Percentiles rank a stretch among this genome's conserved stretches.
Evolutionary conservation across 2,888 invertebrate species (phyloP).

Genomic region (Brenthis daphne): DNA sequence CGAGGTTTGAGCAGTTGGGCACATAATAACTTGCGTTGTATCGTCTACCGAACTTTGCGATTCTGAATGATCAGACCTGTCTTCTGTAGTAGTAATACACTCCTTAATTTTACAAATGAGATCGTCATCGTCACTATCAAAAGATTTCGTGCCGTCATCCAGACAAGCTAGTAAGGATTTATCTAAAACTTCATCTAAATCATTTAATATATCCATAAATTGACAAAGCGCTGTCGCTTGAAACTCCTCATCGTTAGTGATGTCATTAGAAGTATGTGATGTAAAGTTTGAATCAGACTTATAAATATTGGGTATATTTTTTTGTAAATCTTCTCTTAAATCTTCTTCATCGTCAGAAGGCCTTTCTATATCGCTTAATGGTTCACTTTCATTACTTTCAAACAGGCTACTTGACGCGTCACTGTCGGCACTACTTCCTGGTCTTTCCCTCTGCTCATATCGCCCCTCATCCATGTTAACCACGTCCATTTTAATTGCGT

Average conservation of each 20-base stretch:
- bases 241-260: slow-evolving; percentile 75
- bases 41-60: slow-evolving; percentile 66
- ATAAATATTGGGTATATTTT: slow-evolving; percentile 74
- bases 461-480: slow-evolving; percentile 69
- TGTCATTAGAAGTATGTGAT: slow-evolving; percentile 67
- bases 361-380: slow-evolving; percentile 61
- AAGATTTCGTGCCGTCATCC: slow-evolving; percentile 62
- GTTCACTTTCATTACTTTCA: slow-evolving; percentile 60
- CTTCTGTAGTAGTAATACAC: slow-evolving; percentile 58
- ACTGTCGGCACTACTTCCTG: slow-evolving; percentile 65
- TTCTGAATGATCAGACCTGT: slow-evolving; percentile 53
- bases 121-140: slow-evolving; percentile 75
- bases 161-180: slow-evolving; percentile 75
- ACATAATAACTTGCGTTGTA: slow-evolving; percentile 66
- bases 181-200: slow-evolving; percentile 83
- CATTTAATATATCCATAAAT: slow-evolving; percentile 81
- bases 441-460: slow-evolving; percentile 67
- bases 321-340: slow-evolving; percentile 71
- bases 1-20: slow-evolving; percentile 49
- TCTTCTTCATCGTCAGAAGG: slow-evolving; percentile 71
- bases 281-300: slow-evolving; percentile 73
- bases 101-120: slow-evolving; percentile 74
- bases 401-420: slow-evolving; percentile 64
- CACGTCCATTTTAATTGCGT: slow-evolving; percentile 77
- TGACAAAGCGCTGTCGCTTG: slow-evolving; percentile 76